Evolutionary conservation across 2,888 invertebrate species (phyloP).

Genomic region (Stenodema calcarata): DNA sequence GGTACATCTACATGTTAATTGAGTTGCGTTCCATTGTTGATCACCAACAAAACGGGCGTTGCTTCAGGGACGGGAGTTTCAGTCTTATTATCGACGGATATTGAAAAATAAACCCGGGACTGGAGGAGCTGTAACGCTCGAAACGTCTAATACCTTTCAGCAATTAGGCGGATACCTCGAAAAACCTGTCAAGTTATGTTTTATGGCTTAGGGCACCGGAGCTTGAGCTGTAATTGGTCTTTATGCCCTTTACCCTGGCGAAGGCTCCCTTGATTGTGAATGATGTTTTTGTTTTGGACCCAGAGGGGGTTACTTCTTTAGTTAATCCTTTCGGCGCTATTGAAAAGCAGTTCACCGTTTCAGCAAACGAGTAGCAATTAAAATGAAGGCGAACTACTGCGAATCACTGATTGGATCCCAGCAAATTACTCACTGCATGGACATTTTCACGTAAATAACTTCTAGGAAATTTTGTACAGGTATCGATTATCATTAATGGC

Average conservation of each 20-base stretch:
- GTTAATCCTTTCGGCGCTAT: constrained; percentile 7
- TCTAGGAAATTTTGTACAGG: no score
- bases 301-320: not conserved
- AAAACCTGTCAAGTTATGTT: constrained; percentile 12
- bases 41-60: not conserved
- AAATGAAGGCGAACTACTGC: not conserved
- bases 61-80: not conserved
- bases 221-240: constrained; percentile 26
- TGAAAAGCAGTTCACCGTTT: not conserved
- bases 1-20: constrained; percentile 20
- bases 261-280: constrained; percentile 9
- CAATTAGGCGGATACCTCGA: constrained; percentile 32
- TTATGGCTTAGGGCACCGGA: constrained; percentile 9
- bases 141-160: constrained; percentile 31
- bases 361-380: not conserved
- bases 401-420: not conserved
- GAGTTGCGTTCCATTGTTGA: constrained; percentile 41
- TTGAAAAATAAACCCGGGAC: constrained; percentile 21
- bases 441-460: not conserved
- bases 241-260: constrained; percentile 16
- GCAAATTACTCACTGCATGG: no score
- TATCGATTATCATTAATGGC: no score
- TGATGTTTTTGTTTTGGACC: not conserved
- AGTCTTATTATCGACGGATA: constrained; percentile 30
- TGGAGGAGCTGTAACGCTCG: not conserved